Base-by-base conservation (phyloP, 1,140 invertebrate genomes). In the Metaphire vulgaris region DNA sequence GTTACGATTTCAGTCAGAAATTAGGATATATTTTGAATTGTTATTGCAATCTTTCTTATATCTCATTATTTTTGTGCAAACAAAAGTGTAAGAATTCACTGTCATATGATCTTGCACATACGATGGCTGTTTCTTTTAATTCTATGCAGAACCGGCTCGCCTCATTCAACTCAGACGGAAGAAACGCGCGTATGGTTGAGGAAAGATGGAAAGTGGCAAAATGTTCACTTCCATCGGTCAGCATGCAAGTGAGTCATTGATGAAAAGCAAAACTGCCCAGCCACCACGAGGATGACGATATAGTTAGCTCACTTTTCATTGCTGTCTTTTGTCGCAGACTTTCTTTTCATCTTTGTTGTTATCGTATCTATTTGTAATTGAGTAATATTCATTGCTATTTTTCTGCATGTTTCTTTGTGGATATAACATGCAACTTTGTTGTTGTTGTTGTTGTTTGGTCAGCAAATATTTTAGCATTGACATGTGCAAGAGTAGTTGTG, bases 131-230 rank as follows among this genome's bases (percentile, higher is more conserved):
- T 56, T 56, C 21, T 56, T 56, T 56, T 56, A 56, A 6, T 6
- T 12, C 41, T 78, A n/a, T n/a, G n/a, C n/a, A 88, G 88, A 76
- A 81, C 83, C 88, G 95, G 95, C 41, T 90, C 92, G 80, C 93
- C 95, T 78, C 91, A 94, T 83, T 97, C 94, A 56, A 91, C 93
- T 81, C 95, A 98, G 83, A 92, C 92, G 76, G 96, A 98, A 87
- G 96, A 99, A 86, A 97, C 95, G 71, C 90, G 96, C 75, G 93
- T 99, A 69, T 99, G 96, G 96, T 94, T 98, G 86, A 94, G 95
- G 86, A 91, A 92, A 83, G 96, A 98, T 86, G 93, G 91, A 88
- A 98, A 97, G 88, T 99, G 96, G 96, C 94, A 95, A 84, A 95
- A 95, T 87, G 94, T 98, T 79, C 96, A 98, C 88, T 96, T 95